These are phyloP conservation scores for Cryptomyrus ogoouensis DNA, from an alignment of 2,113 vertebrate genomes.

Conservation along the genomic window DNA sequence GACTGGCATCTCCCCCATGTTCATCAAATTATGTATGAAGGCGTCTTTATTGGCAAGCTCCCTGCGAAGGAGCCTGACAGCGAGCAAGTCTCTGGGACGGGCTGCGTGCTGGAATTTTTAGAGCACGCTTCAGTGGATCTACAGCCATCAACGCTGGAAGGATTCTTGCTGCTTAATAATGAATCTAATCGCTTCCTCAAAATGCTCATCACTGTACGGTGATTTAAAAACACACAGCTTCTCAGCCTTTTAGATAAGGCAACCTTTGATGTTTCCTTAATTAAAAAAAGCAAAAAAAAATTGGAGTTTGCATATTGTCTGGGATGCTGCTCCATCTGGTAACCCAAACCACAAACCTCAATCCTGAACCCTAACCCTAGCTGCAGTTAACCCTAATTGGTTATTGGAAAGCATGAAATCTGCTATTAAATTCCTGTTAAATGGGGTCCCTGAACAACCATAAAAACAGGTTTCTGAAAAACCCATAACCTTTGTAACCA, in stretches of 20 bases:
- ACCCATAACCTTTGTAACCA: not conserved
- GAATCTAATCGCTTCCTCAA: conserved; percentile 22
- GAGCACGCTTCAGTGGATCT: not conserved
- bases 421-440: too few relatives aligned
- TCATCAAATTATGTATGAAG: not conserved
- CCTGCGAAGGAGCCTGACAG: not conserved
- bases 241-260: conserved; percentile 22
- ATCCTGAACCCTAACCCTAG: not conserved
- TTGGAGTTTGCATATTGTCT: not conserved
- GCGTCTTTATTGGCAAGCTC: too few relatives aligned
- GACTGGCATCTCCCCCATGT: not conserved
- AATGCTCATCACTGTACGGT: conserved; percentile 9
- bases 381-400: not conserved
- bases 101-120: not conserved
- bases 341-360: not conserved
- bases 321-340: not conserved
- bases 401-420: not conserved
- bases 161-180: conserved; percentile 27
- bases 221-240: not conserved
- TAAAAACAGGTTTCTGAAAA: not conserved
- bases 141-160: not conserved
- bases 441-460: not conserved
- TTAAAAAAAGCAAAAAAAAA: not conserved
- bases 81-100: not conserved
- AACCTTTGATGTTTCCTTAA: conserved; percentile 22